Evolutionary conservation across 2,113 vertebrate species (phyloP), one percentile per base, ranked within the genome.

Genomic region (Lanius ludovicianus): DNA sequence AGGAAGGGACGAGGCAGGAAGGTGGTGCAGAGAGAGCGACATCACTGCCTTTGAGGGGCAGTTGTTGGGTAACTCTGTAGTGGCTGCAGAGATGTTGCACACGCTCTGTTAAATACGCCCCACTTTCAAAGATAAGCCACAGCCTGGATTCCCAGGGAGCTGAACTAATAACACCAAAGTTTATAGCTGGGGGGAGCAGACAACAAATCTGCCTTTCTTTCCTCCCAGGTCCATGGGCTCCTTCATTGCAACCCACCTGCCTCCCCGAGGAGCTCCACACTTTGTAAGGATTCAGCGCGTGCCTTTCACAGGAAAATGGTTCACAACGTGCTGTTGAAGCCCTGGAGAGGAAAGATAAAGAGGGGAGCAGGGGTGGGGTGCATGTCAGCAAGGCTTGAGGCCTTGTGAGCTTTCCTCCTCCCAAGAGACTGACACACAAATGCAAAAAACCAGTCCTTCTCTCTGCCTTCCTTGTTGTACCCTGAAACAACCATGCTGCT

Each of bases 381-480:
- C 44, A 37, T 0, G 1, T 4, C 28, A 65, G 67, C 23, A n/a
- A 6, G 2, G 44, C 44, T n/a, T 17, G 13, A 11, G 4, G 19
- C 19, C 46, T 30, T 2, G 22, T 24, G 30, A 70, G 31, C 27
- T 13, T 33, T 65, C 6, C 7, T 57, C 6, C 46, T 65, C 60
- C 52, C 18, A 47, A 35, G 16, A 69, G 33, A n/a, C 13, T 7
- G 24, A 24, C 14, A 2, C 4, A 27, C 0, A 4, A 68, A 59
- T 15, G 27, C 41, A 60, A 52, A 86, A 86, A 84, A 18, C 3
- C 35, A 33, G 6, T 25, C 30, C 8, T 64, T 37, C 52, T 59
- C 33, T 65, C 28, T 37, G 11, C 14, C 6, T 2, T 53, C 74
- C 35, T 30, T 1, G 0, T 1, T 42, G 28, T 9, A 33, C 7